These are phyloP conservation scores for Dastarcus helophoroides DNA, from an alignment of 2,888 invertebrate genomes.

Conservation along the genomic window DNA sequence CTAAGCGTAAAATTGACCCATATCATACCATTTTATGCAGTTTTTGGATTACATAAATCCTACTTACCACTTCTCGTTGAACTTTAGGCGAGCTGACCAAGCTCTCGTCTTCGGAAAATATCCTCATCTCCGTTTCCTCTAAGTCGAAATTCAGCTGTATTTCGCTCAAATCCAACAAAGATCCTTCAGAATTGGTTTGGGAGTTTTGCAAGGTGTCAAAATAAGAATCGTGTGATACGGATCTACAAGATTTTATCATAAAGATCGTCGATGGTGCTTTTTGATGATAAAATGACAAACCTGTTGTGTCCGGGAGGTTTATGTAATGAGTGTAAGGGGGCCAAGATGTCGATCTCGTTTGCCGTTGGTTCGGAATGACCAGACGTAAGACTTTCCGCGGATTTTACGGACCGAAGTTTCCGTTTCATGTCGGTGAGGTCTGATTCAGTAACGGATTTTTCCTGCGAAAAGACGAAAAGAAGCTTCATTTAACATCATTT, in stretches of 20 bases:
- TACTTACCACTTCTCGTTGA: conserved; percentile 35
- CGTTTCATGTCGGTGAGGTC: conserved; percentile 36
- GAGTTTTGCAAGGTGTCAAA: conserved; percentile 66
- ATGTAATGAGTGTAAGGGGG: conserved; percentile 35
- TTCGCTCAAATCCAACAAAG: conserved; percentile 63
- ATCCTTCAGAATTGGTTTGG: conserved; percentile 36
- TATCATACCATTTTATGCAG: no score
- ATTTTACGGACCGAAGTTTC: conserved; percentile 54
- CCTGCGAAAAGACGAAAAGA: conserved; percentile 24
- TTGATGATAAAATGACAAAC: conserved; percentile 13
- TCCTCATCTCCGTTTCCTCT: conserved; percentile 75
- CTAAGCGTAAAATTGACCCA: no score
- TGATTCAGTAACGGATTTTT: conserved; percentile 34
- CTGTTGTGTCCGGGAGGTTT: conserved; percentile 44
- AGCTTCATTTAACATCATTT: conserved; percentile 1
- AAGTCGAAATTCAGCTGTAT: conserved; percentile 73
- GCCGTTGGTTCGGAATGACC: conserved; percentile 34
- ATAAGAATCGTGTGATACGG: conserved; percentile 88
- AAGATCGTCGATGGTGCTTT: neutral
- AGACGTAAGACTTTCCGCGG: conserved; percentile 54
- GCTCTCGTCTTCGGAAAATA: conserved; percentile 81
- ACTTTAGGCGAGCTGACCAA: conserved; percentile 47
- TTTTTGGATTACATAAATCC: no score
- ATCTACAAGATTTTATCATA: conserved; percentile 44
- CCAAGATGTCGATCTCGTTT: conserved; percentile 32